Percentiles rank a stretch among this genome's conserved stretches.
phyloP scores from a whole-genome alignment of 2,888 invertebrate genomes.

The Trichogramma dendrolimi region DNA sequence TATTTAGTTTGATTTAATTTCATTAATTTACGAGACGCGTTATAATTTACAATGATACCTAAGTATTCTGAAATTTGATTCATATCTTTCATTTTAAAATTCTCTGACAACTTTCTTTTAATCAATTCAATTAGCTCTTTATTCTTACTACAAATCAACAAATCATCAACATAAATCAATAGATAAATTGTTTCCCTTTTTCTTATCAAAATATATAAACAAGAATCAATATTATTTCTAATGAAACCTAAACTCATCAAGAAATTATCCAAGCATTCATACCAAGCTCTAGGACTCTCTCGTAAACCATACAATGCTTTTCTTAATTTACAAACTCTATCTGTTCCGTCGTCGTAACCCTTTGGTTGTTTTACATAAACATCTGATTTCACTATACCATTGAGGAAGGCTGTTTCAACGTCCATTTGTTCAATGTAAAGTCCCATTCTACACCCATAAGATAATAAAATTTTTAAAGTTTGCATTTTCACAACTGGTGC shows the following conservation, averaged over 20 bases:
- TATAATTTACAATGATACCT: constrained; percentile 15
- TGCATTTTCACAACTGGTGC: constrained; percentile 7
- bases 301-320: constrained; percentile 21
- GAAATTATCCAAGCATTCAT: constrained; percentile 9
- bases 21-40: constrained; percentile 1
- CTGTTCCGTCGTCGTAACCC: constrained; percentile 23
- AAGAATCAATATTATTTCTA: constrained; percentile 10
- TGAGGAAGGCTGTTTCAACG: constrained; percentile 25
- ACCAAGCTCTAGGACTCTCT: constrained; percentile 11
- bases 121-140: constrained; percentile 15
- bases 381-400: constrained; percentile 23
- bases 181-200: constrained; percentile 8
- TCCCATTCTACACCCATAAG: neutral
- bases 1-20: constrained; percentile 15
- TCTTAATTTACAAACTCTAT: constrained; percentile 24
- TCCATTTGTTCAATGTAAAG: constrained; percentile 19
- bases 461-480: constrained; percentile 10
- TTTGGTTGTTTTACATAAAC: constrained; percentile 26
- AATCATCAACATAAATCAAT: constrained; percentile 13
- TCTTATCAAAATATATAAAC: constrained; percentile 8
- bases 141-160: constrained; percentile 10
- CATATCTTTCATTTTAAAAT: constrained; percentile 21
- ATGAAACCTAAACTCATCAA: constrained; percentile 3
- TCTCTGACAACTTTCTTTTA: constrained; percentile 10
- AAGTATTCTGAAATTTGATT: constrained; percentile 17